Evolutionary conservation across 2,797 vertebrate genomes (phyloP).

Genomic region (Mastacembelus armatus): DNA sequence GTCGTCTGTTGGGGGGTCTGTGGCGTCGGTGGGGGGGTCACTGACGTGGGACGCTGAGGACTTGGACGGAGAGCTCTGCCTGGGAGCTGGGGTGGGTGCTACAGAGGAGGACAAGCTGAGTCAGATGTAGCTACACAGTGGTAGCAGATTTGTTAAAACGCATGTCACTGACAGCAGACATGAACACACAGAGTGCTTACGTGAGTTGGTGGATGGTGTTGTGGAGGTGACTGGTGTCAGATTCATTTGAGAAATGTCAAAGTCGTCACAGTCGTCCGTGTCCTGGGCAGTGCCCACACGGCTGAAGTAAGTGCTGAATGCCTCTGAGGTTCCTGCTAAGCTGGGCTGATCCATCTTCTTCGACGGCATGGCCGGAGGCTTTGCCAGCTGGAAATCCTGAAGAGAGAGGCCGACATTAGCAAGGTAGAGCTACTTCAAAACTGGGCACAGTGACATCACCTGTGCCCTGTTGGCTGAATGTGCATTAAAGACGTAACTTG

Average conservation of each 20-base stretch:
- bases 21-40: slow-evolving; percentile 86
- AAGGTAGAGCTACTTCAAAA: neutral
- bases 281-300: slow-evolving; percentile 97
- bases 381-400: slow-evolving; percentile 95
- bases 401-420: neutral
- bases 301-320: slow-evolving; percentile 97
- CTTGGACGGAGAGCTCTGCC: slow-evolving; percentile 96
- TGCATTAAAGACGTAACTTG: neutral
- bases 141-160: neutral
- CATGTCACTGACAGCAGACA: too few species aligned
- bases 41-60: slow-evolving; percentile 95
- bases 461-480: neutral
- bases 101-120: slow-evolving; percentile 33
- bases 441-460: neutral
- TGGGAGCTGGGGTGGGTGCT: slow-evolving; percentile 96
- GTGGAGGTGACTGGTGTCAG: slow-evolving; percentile 98
- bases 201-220: slow-evolving; percentile 97
- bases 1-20: slow-evolving; percentile 87
- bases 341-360: slow-evolving; percentile 90
- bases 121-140: slow-evolving; percentile 15
- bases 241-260: slow-evolving; percentile 99
- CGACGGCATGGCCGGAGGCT: slow-evolving; percentile 92
- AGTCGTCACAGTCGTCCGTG: slow-evolving; percentile 98
- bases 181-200: slow-evolving; percentile 80
- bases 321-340: slow-evolving; percentile 94